Evolutionary conservation across 2,113 vertebrate species (phyloP).

Genomic region (Falco punctatus): DNA sequence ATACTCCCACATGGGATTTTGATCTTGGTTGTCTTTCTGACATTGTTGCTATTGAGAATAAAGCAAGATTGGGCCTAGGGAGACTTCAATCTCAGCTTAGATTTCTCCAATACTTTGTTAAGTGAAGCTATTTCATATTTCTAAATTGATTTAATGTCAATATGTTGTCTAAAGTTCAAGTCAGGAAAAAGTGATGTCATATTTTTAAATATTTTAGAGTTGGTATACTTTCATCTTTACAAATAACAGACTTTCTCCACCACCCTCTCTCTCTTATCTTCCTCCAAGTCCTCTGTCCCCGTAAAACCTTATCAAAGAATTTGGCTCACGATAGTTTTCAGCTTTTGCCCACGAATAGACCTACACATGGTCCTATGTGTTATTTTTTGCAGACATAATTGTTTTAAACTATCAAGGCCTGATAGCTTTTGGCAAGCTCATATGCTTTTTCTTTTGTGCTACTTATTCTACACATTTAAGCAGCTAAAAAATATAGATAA

Average conservation of each 20-base stretch:
- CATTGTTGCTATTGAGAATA: neutral
- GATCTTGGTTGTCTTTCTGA: neutral
- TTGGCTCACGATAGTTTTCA: neutral
- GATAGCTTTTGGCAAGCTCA: neutral
- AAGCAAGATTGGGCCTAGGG: neutral
- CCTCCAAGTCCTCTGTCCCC: neutral
- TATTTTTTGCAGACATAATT: conserved; percentile 9
- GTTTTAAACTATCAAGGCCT: conserved; percentile 3
- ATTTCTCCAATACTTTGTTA: conserved; percentile 2
- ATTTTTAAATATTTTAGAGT: neutral
- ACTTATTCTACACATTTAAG: neutral
- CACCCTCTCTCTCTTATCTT: neutral
- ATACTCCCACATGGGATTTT: neutral
- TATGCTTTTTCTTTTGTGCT: neutral
- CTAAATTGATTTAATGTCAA: conserved; percentile 15
- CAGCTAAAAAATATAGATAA: neutral
- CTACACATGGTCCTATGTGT: neutral
- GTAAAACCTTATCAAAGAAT: neutral
- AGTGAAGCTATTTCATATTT: neutral
- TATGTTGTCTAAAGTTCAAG: conserved; percentile 12
- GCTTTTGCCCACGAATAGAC: neutral
- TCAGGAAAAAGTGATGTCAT: neutral
- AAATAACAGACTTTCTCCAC: neutral
- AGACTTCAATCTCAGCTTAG: conserved; percentile 2
- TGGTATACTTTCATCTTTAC: neutral